A percentile compares a stretch with the other conserved stretches of the same genome.
These are phyloP conservation scores for Myiozetetes cayanensis DNA, from an alignment of 2,113 vertebrate genomes.

Conservation along the genomic window DNA sequence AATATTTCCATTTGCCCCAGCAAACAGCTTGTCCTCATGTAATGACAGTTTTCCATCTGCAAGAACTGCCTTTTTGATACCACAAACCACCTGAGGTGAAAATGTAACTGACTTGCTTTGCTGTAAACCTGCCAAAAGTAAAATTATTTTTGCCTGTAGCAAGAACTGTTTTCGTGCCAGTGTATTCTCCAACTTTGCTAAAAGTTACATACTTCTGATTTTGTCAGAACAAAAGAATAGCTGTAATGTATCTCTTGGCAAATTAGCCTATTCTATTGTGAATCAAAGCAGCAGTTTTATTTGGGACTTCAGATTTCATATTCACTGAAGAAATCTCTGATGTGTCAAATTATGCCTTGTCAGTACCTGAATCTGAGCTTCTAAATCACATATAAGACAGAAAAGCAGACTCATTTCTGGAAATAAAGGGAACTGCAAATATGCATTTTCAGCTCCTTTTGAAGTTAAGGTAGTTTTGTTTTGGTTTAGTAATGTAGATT, in stretches of 20 bases:
- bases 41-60: slow-evolving; percentile 64
- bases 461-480: not conserved
- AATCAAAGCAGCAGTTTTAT: not conserved
- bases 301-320: not conserved
- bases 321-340: not conserved
- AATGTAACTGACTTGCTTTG: slow-evolving; percentile 53
- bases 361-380: not conserved
- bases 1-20: slow-evolving; percentile 54
- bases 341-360: not conserved
- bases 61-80: slow-evolving; percentile 58
- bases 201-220: slow-evolving; percentile 29
- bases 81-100: slow-evolving; percentile 63
- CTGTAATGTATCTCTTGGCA: not conserved
- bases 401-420: not conserved
- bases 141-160: slow-evolving; percentile 54
- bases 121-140: slow-evolving; percentile 57
- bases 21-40: slow-evolving; percentile 56
- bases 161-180: slow-evolving; percentile 8
- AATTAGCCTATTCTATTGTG: not conserved
- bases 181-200: slow-evolving; percentile 11
- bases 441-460: not conserved
- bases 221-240: slow-evolving; percentile 2
- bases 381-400: not conserved
- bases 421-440: not conserved
- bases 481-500: not conserved